Base-by-base conservation (phyloP, 1,140 invertebrate species). In the Schlechtendalia chinensis region DNA sequence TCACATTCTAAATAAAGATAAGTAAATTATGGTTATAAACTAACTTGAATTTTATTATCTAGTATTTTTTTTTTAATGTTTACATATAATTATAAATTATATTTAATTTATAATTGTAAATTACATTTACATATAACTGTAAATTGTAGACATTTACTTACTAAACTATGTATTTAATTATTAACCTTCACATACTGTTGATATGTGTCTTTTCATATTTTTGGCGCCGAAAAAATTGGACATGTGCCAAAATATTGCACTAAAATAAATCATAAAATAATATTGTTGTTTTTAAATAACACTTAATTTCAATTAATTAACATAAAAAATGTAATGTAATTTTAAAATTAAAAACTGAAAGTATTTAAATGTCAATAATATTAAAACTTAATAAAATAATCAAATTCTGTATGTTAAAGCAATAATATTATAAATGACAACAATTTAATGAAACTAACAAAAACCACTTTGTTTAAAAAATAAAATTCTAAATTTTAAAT, bases 281-380 rank as follows among this genome's bases (percentile, higher is more conserved):
- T 69, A 63, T 75, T 54, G 39, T 54, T 81, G 47, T 69, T 65
- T 63, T 59, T 59, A 82, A 54, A 17, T 32, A 32, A 82, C n/a
- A 14, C 50, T 47, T 69, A n/a, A 47, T 47, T 14, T 81, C 22
- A 47, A n/a, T 50, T 61, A 19, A 22, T 5, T 27, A 81, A 61
- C 24, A 53, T 17, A 67, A 32, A 67, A 67, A 81, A 53, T 39
- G 45, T 32, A 10, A 22, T n/a, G n/a, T n/a, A 58, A 50, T 50
- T 50, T 12, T 24, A 58, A 58, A 58, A 58, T 6, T 5, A 58
- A 24, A 11, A 22, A 58, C 6, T 24, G 1, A 24, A 5, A 24
- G 14, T 54, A 58, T 24, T 24, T 5, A 22, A 1, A 39, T n/a
- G 17, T 65, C 10, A 65, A 50, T 12, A 10, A 50, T 12, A 59